Conservation (phyloP, 1,140 invertebrate genomes). For the Drosophila nikananu region DNA sequence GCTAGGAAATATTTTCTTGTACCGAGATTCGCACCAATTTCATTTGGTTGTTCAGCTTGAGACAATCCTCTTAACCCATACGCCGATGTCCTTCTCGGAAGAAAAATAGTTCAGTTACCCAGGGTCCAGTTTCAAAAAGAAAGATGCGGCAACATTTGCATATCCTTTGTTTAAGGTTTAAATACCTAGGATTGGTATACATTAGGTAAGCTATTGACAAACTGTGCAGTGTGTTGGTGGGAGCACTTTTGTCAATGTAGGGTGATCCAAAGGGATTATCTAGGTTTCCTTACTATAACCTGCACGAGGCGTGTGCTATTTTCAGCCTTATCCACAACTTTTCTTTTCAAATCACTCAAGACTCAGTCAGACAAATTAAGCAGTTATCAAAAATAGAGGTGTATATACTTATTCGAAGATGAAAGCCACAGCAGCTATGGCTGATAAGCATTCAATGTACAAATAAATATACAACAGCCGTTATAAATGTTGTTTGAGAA, state of each 20-base stretch:
- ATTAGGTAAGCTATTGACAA: constrained; percentile 74
- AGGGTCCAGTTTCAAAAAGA: constrained; percentile 54
- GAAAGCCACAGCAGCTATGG: no score
- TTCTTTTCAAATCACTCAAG: no score
- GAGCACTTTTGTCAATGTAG: constrained; percentile 16
- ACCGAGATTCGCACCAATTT: constrained; percentile 58
- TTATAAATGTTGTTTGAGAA: background rate
- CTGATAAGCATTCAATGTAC: no score
- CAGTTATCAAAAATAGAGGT: no score
- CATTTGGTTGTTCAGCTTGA: constrained; percentile 56
- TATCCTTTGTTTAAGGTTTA: constrained; percentile 25
- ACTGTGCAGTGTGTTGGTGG: constrained; percentile 41
- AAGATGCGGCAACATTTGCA: constrained; percentile 59
- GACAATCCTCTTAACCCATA: constrained; percentile 69
- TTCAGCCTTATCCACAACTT: constrained; percentile 32
- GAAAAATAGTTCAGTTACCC: constrained; percentile 21
- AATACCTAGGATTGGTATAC: constrained; percentile 29
- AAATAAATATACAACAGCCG: no score
- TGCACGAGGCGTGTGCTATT: constrained; percentile 50
- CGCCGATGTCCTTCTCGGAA: constrained; percentile 34
- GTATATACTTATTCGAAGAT: no score
- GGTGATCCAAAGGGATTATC: constrained; percentile 46
- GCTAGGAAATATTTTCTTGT: constrained; percentile 14
- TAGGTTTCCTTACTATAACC: background rate
- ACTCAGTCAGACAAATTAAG: background rate